Evolutionary conservation across 2,113 vertebrate genomes (phyloP).

Genomic region (Gallinago undulata): DNA sequence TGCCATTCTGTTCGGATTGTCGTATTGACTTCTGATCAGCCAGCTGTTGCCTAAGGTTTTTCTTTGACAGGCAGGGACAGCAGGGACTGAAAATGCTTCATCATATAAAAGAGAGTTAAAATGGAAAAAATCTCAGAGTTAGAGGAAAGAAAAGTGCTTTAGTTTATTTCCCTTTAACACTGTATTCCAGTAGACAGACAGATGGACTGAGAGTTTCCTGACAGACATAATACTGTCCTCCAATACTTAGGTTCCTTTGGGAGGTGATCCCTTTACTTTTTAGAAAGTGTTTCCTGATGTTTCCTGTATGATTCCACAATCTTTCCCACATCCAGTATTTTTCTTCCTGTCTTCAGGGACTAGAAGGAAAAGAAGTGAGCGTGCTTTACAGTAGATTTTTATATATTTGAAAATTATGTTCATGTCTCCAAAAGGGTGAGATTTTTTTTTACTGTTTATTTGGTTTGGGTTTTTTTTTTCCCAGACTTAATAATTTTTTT

Average conservation of each 20-base stretch:
- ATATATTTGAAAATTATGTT: not conserved
- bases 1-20: not conserved
- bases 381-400: not conserved
- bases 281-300: not conserved
- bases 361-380: not conserved
- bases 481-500: not conserved
- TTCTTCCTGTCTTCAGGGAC: not conserved
- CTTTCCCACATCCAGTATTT: not conserved
- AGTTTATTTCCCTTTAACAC: not conserved
- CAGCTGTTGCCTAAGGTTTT: not conserved
- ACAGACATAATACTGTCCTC: not conserved
- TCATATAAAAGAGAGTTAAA: not conserved
- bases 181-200: not conserved
- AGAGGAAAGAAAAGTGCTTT: not conserved
- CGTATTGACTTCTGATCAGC: slow-evolving; percentile 25
- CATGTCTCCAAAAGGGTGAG: not conserved
- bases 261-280: not conserved
- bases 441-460: not conserved
- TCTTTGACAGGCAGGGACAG: not conserved
- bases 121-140: not conserved
- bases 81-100: not conserved
- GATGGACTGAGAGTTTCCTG: not conserved
- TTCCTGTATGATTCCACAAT: not conserved
- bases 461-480: not conserved
- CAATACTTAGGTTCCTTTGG: not conserved